Evolutionary conservation across 92 coral and sea anemone species (phyloP), one percentile per base, ranked within the genome.

Genomic region (Diadumene lineata): DNA sequence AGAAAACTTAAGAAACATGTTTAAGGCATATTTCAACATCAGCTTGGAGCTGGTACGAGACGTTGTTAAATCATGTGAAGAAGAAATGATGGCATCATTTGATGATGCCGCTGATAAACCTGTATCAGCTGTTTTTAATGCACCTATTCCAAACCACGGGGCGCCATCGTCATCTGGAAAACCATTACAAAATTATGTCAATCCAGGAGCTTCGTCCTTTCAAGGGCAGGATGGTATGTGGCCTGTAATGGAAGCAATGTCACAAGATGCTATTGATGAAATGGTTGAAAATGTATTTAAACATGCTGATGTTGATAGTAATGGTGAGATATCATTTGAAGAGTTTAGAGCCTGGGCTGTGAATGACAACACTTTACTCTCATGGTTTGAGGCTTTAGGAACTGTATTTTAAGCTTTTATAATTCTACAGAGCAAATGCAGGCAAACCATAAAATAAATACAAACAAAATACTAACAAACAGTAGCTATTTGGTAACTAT

Each of bases 221-320:
- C 78, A 66, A 34, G 88, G 88, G 18, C 81, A 86, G 56, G 88
- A 87, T 62, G 93, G 99, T 7, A 88, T 92, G 17, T 90, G 92
- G 93, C 99, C 99, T 10, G 87, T 96, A 15, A 96, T 96, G 99
- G 99, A 96, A 55, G 99, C 97, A 16, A 96, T 96, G 99, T 96
- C 99, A 2, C 99, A 96, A 63, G 99, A 96, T 74, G 99, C 99
- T 11, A 96, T 96, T 62, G 96, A 96, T 66, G 99, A 96, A 69
- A 96, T 96, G 99, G 99, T 96, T 16, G 91, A 87, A 19, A 92
- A 96, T 80, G 93, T 96, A 13, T 96, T 96, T 62, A 78, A 77
- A 34, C 81, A 87, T 69, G 99, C 99, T 64, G 99, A 96, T 60
- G 65, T 83, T 19, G 90, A 96, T 51, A 76, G 82, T 31, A 97